Base-by-base conservation (phyloP, 2,888 invertebrate species). In the Leucozona laternaria region DNA sequence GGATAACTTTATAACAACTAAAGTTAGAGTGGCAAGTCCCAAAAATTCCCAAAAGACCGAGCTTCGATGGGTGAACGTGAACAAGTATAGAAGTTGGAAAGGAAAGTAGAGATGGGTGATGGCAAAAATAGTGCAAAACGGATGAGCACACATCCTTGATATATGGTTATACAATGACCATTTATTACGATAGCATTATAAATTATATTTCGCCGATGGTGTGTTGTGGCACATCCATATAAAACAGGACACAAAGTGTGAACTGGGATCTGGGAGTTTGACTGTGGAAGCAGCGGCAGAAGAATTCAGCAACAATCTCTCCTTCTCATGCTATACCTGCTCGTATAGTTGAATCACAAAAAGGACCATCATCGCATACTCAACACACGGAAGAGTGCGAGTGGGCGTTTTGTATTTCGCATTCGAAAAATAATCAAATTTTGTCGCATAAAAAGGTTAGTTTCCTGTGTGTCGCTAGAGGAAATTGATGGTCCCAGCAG, bases 101-200 rank as follows among this genome's bases (percentile, higher is more conserved):
- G 25, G 15, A 53, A 55, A 28, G 28, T 11, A n/a, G 15, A 62
- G 3, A 50, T 45, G 50, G 64, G 45, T 17, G 79, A 62, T 48
- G 58, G 64, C 45, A 48, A 60, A 66, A 66, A 48, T 66, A 77
- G 76, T 80, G 48, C 57, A 76, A 68, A 86, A 86, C 73, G 81
- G 86, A 82, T 86, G 86, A 79, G 86, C 79, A 83, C 79, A 88
- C 82, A 88, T 88, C 84, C 86, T 86, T 88, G 88, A 88, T 89
- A 80, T 88, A 88, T 88, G 88, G 81, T 82, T 89, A 88, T 86
- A 88, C 88, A 88, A 88, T 89, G 88, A 88, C 88, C 88, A 89
- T 89, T 89, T 89, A 89, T 89, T 88, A 89, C 86, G 88, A 89
- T 89, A 87, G 79, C 66, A 88, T 89, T 89, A 89, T 89, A 89